These are phyloP conservation scores for Argopecten irradians DNA, from an alignment of 1,140 invertebrate genomes.

Conservation along the genomic window DNA sequence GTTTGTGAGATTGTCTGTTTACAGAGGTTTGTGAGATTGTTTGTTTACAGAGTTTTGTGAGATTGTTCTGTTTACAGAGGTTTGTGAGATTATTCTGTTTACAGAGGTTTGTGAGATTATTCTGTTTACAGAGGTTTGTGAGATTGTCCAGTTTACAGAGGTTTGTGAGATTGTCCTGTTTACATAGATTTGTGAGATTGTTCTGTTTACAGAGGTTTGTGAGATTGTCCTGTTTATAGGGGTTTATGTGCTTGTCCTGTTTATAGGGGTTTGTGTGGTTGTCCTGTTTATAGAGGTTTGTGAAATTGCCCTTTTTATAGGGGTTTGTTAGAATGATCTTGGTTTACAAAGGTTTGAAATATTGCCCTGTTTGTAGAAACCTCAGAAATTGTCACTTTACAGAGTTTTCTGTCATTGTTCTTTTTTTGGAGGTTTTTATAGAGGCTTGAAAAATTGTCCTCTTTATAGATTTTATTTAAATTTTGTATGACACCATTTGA, in stretches of 20 bases:
- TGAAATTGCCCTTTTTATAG: not conserved
- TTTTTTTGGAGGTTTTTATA: too few species aligned
- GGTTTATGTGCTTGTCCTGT: not conserved
- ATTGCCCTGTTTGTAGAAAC: too few species aligned
- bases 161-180: not conserved
- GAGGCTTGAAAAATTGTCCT: too few species aligned
- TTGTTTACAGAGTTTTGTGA: not conserved
- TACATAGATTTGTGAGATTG: not conserved
- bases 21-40: too few species aligned
- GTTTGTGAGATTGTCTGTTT: too few species aligned
- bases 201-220: not conserved
- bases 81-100: not conserved
- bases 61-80: not conserved
- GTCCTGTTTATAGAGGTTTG: not conserved
- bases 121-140: not conserved
- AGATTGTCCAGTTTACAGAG: not conserved
- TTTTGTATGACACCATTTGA: too few species aligned
- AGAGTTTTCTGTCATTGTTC: too few species aligned
- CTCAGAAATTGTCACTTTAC: not conserved
- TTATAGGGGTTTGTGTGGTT: not conserved
- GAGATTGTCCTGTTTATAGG: not conserved
- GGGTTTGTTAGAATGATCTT: too few species aligned
- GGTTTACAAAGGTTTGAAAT: not conserved
- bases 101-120: not conserved
- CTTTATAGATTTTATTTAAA: too few species aligned